Conservation (phyloP, 2,797 vertebrate genomes). For the Phrynocephalus forsythii region DNA sequence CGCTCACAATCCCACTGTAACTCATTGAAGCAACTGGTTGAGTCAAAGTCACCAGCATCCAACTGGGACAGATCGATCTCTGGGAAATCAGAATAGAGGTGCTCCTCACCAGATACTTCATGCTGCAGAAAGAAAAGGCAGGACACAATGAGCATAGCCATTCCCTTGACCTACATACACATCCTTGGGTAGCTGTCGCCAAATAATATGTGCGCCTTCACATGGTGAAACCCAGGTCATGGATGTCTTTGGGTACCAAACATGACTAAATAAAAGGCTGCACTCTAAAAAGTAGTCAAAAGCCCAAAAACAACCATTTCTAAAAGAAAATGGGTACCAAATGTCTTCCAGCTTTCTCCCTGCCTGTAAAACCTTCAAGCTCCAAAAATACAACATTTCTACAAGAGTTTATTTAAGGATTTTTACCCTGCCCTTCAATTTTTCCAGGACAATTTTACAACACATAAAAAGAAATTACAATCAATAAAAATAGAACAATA, state of each 20-base stretch:
- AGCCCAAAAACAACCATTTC: neutral
- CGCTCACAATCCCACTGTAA: constrained; percentile 94
- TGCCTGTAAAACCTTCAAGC: fast-evolving
- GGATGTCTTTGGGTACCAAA: neutral
- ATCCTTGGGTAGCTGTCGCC: neutral
- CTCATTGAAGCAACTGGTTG: constrained; percentile 91
- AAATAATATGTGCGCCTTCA: neutral
- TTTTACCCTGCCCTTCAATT: neutral
- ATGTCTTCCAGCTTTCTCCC: neutral
- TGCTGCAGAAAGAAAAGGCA: constrained; percentile 66
- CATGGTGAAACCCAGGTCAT: neutral
- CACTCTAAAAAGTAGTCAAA: neutral
- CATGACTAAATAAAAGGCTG: neutral
- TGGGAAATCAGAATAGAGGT: constrained; percentile 92
- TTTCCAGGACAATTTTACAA: neutral
- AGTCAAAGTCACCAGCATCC: constrained; percentile 95
- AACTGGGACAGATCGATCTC: constrained; percentile 98
- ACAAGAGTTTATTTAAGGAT: neutral
- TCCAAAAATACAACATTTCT: fast-evolving
- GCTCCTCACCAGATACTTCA: constrained; percentile 90
- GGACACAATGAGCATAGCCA: neutral
- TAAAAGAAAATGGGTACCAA: neutral
- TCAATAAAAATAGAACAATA: constrained; percentile 4
- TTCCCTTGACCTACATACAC: neutral
- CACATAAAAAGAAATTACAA: neutral